phyloP scores from a whole-genome alignment of 2,113 vertebrate genomes.

The Podilymbus podiceps region DNA sequence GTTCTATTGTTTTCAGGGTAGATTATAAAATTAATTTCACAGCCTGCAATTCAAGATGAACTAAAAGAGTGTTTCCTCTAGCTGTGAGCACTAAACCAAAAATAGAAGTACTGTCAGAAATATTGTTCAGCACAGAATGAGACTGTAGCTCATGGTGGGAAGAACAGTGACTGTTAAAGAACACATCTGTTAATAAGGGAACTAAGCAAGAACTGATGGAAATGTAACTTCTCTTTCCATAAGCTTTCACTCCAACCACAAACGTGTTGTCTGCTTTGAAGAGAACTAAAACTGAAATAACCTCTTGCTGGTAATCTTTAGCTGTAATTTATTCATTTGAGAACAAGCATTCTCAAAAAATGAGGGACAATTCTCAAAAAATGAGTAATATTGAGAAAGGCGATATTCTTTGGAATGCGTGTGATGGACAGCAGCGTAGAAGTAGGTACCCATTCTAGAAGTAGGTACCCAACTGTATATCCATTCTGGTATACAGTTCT shows the following conservation, averaged over 20 bases:
- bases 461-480: neutral
- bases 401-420: neutral
- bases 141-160: neutral
- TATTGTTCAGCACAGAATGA: neutral
- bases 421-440: neutral
- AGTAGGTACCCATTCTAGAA: neutral
- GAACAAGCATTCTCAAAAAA: neutral
- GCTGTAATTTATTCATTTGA: neutral
- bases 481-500: neutral
- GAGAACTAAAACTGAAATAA: neutral
- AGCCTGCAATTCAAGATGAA: neutral
- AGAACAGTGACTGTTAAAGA: neutral
- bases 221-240: neutral
- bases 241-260: neutral
- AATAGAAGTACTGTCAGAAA: neutral
- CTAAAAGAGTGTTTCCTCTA: constrained; percentile 8
- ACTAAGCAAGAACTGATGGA: constrained; percentile 39
- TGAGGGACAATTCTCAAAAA: neutral
- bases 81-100: neutral
- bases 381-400: neutral
- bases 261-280: neutral
- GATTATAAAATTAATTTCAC: neutral
- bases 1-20: neutral
- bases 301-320: neutral
- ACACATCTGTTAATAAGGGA: neutral